Conservation (phyloP, 1,140 invertebrate genomes). For the Aleiodes sp. region DNA sequence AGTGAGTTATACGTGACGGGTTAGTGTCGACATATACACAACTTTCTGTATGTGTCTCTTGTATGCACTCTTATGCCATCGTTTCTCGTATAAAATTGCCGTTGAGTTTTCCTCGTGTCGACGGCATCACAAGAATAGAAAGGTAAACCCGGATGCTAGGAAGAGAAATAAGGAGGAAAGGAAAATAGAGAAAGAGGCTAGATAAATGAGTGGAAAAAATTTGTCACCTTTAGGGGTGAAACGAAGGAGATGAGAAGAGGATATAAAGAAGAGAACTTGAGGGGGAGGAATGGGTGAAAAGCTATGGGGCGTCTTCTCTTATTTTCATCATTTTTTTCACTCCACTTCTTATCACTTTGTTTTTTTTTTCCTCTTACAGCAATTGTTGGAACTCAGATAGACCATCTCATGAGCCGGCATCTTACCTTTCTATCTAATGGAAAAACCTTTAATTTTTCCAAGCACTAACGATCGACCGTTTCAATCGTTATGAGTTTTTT, state of each 20-base stretch:
- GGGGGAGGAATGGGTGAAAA: too few species aligned
- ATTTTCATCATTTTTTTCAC: neutral
- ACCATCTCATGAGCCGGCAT: neutral
- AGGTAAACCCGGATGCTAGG: neutral
- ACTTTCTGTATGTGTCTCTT: too few species aligned
- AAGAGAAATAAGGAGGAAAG: neutral
- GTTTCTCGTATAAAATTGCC: neutral
- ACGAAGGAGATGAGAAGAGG: neutral
- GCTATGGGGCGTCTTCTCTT: neutral
- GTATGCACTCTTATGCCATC: neutral
- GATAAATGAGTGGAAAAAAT: slow-evolving; percentile 12
- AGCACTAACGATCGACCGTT: neutral
- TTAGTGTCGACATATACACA: too few species aligned
- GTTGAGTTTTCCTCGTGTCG: neutral
- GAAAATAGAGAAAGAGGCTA: neutral
- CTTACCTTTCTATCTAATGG: neutral
- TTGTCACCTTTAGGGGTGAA: neutral
- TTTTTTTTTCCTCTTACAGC: neutral
- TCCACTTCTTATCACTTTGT: neutral
- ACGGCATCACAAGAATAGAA: neutral
- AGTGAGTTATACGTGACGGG: too few species aligned
- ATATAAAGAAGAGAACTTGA: neutral
- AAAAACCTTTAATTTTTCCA: slow-evolving; percentile 8
- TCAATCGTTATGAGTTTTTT: too few species aligned
- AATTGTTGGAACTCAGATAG: neutral